Percentiles rank a stretch among this genome's conserved stretches.
phyloP scores from a whole-genome alignment of 2,113 vertebrate genomes.

The Garra rufa region DNA sequence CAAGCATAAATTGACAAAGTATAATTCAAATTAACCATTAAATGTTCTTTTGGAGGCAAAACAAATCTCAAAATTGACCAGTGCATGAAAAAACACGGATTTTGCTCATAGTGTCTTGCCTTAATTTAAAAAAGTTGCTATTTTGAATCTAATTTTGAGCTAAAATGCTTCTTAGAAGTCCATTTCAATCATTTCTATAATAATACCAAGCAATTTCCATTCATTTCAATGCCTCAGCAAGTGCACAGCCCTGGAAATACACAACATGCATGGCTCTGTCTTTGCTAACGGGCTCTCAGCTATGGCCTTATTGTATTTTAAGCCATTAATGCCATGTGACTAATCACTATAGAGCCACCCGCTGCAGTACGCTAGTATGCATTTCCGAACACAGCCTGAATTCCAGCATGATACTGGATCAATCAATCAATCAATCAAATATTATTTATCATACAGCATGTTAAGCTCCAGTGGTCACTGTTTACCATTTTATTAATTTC shows the following conservation, averaged over 20 bases:
- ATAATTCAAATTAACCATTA: background rate
- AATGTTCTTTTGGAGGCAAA: background rate
- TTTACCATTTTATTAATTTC: background rate
- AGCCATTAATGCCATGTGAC: background rate
- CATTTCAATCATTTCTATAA: background rate
- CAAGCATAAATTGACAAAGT: background rate
- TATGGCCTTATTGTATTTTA: background rate
- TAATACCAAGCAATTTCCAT: background rate
- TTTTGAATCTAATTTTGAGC: background rate
- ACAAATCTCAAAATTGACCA: background rate
- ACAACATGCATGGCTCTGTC: background rate
- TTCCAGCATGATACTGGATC: conserved; percentile 23
- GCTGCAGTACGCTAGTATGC: background rate
- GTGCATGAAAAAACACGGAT: background rate
- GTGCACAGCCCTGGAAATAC: background rate
- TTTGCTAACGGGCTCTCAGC: background rate
- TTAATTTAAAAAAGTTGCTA: background rate
- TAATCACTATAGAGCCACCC: background rate
- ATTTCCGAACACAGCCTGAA: conserved; percentile 17
- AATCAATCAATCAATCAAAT: conserved; percentile 8
- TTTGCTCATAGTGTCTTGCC: background rate
- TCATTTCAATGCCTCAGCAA: background rate
- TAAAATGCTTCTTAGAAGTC: background rate
- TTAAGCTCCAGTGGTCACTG: background rate
- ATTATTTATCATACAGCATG: conserved; percentile 1